These are phyloP conservation scores for Brachionus calyciflorus DNA, from an alignment of 1,140 invertebrate genomes.

Conservation along the genomic window DNA sequence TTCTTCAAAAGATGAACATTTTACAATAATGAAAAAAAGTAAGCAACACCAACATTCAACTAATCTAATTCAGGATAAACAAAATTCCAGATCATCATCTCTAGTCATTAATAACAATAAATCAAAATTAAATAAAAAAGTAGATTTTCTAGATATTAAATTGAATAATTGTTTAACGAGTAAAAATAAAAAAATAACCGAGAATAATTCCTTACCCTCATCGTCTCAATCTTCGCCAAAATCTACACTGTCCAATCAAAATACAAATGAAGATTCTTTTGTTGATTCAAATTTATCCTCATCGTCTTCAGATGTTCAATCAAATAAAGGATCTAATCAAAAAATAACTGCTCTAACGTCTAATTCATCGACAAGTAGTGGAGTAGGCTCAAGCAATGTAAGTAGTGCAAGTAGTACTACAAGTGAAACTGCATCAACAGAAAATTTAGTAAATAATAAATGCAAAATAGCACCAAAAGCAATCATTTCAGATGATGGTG, in stretches of 20 bases:
- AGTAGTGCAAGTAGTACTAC: conserved; percentile 39
- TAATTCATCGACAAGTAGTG: conserved; percentile 29
- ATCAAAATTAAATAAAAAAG: conserved; percentile 36
- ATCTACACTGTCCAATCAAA: conserved; percentile 7
- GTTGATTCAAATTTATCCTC: conserved; percentile 35
- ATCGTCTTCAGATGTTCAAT: conserved; percentile 7
- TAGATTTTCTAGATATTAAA: conserved; percentile 36
- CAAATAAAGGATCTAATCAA: conserved; percentile 2
- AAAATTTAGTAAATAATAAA: not conserved
- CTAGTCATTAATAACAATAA: not conserved
- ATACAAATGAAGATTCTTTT: conserved; percentile 38
- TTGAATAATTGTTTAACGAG: conserved; percentile 37
- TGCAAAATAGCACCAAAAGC: conserved; percentile 30
- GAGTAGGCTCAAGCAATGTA: conserved; percentile 38
- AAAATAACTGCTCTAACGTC: not conserved
- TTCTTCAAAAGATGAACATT: not conserved
- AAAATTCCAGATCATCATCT: not conserved
- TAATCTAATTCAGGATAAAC: not conserved
- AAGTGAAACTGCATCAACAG: not conserved
- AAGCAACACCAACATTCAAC: not conserved
- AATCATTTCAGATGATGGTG: conserved; percentile 23
- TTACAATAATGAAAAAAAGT: not conserved
- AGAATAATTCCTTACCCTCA: conserved; percentile 23
- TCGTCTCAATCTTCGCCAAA: conserved; percentile 8
- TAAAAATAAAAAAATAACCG: not conserved